Base-by-base conservation (phyloP, 1,140 invertebrate genomes). In the Panulirus ornatus region DNA sequence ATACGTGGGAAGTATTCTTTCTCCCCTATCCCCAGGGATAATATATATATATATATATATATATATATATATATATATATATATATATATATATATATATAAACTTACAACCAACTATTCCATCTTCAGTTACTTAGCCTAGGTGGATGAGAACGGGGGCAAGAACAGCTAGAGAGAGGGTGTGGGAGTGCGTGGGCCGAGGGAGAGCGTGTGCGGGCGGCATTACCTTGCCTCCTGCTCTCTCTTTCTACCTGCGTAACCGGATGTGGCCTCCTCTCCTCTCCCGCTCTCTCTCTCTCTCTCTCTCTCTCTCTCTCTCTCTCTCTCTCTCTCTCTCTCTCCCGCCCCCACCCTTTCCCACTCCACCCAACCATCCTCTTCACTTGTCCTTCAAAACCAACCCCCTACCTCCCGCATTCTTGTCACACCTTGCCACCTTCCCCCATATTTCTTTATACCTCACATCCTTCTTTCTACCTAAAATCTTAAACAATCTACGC, bases 171-270 rank as follows among this genome's bases (percentile, higher is more conserved):
- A n/a, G n/a, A 58, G 51, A 58, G 2, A 34, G 22, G 11, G 54
- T 58, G 54, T 58, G 19, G 54, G 54, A 19, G 54, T 58, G 19
- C 54, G 54, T 58, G 54, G 54, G 54, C 54, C 11, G 54, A 22
- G 54, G 22, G 54, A 58, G 54, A 19, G 54, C 2, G 51, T 58
- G 19, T 58, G 54, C 19, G 54, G 54, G 54, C 54, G 54, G 54
- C 22, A 58, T 58, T 58, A 58, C 54, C 70, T 73, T 8, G 30
- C 5, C 34, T 22, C 34, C 70, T 73, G 30, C 5, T 73, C 38
- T 73, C 70, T 73, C 58, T 83, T 36, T 70, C 81, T 54, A 81
- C 78, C 51, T 54, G 78, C 34, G 44, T 51, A 81, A 38, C 51
- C 78, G 78, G 44, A 54, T 81, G 44, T 63, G 44, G 36, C 44